Percentiles rank a stretch among this genome's conserved stretches.
These are phyloP conservation scores for Psittacula echo DNA, from an alignment of 2,797 vertebrate species.

Conservation along the genomic window DNA sequence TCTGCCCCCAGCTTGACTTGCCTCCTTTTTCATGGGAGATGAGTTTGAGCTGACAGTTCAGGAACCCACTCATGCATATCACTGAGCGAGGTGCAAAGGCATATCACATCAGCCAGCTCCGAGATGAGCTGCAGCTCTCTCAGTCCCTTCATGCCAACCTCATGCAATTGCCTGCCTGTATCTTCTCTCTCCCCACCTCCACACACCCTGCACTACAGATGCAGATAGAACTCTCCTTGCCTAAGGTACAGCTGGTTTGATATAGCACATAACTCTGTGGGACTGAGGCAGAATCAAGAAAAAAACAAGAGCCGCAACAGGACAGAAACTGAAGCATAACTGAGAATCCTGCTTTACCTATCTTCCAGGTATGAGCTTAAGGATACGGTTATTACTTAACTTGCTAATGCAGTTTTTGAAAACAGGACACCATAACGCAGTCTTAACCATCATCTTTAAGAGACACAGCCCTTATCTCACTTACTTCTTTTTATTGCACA, in stretches of 20 bases:
- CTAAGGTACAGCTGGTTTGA: background rate
- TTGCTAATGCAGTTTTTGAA: background rate
- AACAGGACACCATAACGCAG: background rate
- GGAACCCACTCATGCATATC: background rate
- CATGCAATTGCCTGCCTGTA: fast-evolving
- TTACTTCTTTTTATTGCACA: constrained; percentile 15
- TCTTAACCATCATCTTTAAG: constrained; percentile 9
- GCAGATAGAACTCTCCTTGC: background rate
- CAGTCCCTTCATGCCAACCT: background rate
- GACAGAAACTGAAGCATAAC: background rate
- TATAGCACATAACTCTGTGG: fast-evolving
- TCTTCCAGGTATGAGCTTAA: background rate
- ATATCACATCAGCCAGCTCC: fast-evolving
- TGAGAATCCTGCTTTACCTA: background rate
- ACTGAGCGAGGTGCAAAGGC: background rate
- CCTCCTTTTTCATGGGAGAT: background rate
- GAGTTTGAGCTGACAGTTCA: background rate
- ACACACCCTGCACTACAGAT: fast-evolving
- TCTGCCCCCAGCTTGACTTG: background rate
- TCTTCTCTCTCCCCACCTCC: background rate
- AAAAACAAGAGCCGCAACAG: background rate
- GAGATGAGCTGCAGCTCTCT: background rate
- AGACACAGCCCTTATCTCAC: background rate
- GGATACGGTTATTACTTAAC: background rate
- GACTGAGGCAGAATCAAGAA: background rate